These are phyloP conservation scores for Crypturellus undulatus DNA, from an alignment of 2,113 vertebrate species.

Conservation along the genomic window DNA sequence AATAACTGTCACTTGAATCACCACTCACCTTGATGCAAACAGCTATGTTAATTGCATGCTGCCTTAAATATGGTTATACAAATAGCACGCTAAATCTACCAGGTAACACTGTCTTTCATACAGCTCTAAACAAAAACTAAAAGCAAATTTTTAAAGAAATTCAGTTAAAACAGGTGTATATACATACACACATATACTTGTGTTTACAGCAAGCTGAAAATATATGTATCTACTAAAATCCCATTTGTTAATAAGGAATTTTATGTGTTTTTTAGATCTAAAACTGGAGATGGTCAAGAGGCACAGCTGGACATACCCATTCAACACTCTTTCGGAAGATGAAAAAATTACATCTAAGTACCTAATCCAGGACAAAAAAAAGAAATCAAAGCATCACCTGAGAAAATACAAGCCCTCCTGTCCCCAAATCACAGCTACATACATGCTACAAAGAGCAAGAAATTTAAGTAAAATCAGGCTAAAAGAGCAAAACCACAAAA, in stretches of 20 bases:
- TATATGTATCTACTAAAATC: background rate
- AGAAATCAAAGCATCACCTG: background rate
- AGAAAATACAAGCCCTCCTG: background rate
- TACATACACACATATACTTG: background rate
- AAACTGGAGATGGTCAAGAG: background rate
- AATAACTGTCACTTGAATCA: background rate
- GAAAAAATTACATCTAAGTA: background rate
- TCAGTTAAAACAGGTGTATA: background rate
- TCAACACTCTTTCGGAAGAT: accelerated
- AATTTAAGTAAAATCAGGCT: background rate
- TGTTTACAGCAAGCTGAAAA: background rate
- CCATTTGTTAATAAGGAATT: background rate
- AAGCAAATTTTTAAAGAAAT: background rate
- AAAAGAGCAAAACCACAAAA: background rate
- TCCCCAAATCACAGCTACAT: background rate
- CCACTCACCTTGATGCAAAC: background rate
- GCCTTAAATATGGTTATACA: background rate
- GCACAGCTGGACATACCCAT: background rate
- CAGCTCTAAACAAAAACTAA: background rate
- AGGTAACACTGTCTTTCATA: accelerated
- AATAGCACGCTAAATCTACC: background rate
- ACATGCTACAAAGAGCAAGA: accelerated
- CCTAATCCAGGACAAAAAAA: background rate
- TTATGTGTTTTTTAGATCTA: background rate
- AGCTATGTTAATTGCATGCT: accelerated